phyloP scores from a whole-genome alignment of 2,888 invertebrate species.

The Agonopterix alstromeriana region DNA sequence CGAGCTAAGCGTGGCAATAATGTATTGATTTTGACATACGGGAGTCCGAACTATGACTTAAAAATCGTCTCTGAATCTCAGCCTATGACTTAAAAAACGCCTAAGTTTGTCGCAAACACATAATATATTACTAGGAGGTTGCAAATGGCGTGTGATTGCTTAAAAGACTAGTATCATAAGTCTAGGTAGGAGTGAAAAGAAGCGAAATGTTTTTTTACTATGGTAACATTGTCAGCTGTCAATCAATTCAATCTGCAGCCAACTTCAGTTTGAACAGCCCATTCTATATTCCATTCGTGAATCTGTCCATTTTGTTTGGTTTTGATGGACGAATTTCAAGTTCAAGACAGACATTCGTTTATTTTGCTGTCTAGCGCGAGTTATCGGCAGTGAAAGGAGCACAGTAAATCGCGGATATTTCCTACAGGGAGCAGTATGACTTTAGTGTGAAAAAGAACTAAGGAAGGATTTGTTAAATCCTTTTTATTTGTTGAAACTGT shows the following conservation, averaged over 20 bases:
- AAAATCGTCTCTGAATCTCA: too few relatives aligned
- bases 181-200: too few relatives aligned
- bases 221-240: slow-evolving; percentile 1
- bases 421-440: slow-evolving; percentile 41
- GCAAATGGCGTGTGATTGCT: too few relatives aligned
- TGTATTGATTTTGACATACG: too few relatives aligned
- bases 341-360: slow-evolving; percentile 43
- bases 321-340: slow-evolving; percentile 33
- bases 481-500: slow-evolving; percentile 36
- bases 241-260: slow-evolving; percentile 11
- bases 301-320: slow-evolving; percentile 24
- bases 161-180: too few relatives aligned
- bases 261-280: slow-evolving; percentile 45
- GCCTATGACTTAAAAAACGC: too few relatives aligned
- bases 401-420: slow-evolving; percentile 12
- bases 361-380: slow-evolving; percentile 44
- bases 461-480: slow-evolving; percentile 36
- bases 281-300: slow-evolving; percentile 28
- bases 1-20: too few relatives aligned
- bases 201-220: neutral
- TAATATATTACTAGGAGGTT: too few relatives aligned
- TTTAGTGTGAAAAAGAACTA: slow-evolving; percentile 41
- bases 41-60: too few relatives aligned
- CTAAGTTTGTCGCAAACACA: too few relatives aligned
- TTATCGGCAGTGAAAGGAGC: slow-evolving; percentile 48